These are phyloP conservation scores for Xylota segnis DNA, from an alignment of 2,888 invertebrate genomes.

Conservation along the genomic window DNA sequence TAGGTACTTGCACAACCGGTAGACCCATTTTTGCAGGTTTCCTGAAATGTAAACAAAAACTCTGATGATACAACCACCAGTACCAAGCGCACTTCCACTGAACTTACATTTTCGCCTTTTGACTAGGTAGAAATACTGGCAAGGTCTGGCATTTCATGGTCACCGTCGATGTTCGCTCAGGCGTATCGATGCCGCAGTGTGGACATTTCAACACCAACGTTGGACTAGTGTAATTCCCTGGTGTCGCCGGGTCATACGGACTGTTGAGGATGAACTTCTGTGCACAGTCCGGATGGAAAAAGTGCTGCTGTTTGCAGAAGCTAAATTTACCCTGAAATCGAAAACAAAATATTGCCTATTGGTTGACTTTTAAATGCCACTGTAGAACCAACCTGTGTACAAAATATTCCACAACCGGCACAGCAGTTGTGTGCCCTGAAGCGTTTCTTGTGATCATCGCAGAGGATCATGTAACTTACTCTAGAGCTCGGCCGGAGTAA, in stretches of 20 bases:
- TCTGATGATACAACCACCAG: neutral
- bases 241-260: conserved; percentile 84
- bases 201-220: conserved; percentile 86
- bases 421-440: conserved; percentile 94
- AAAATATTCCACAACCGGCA: conserved; percentile 95
- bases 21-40: conserved; percentile 84
- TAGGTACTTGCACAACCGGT: conserved; percentile 72
- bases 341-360: neutral
- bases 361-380: neutral
- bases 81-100: neutral
- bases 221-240: conserved; percentile 81
- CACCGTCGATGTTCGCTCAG: conserved; percentile 86
- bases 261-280: conserved; percentile 83
- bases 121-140: conserved; percentile 88
- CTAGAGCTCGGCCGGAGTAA: conserved; percentile 89
- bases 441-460: conserved; percentile 91
- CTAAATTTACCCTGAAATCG: conserved; percentile 90
- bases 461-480: conserved; percentile 92
- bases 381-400: conserved; percentile 89
- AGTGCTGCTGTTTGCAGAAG: conserved; percentile 91
- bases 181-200: conserved; percentile 89
- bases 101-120: conserved; percentile 81
- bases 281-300: conserved; percentile 93
- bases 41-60: conserved; percentile 77
- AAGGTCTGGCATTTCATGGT: conserved; percentile 87